These are phyloP conservation scores for Pseudachorutes palmiensis DNA, from an alignment of 1,140 invertebrate genomes.

Conservation along the genomic window DNA sequence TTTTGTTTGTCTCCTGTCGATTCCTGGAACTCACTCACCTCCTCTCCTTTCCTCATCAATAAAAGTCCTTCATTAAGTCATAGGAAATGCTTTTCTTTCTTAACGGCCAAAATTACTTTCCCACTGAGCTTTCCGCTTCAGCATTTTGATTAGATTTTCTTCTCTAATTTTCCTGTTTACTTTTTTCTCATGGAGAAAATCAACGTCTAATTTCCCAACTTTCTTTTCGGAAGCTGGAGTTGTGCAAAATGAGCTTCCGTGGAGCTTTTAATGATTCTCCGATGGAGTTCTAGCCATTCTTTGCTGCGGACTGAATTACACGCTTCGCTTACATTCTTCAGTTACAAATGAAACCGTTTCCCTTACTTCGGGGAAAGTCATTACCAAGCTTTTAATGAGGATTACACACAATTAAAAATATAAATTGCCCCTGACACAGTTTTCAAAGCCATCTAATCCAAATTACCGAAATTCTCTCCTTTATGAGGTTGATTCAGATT, in stretches of 20 bases:
- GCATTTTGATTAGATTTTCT: slow-evolving; percentile 10
- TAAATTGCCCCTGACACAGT: background rate
- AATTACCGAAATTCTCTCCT: too few species aligned
- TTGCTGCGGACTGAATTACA: background rate
- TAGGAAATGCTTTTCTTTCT: background rate
- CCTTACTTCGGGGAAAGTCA: background rate
- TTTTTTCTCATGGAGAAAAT: background rate
- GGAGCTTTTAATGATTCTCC: background rate
- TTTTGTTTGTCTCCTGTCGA: background rate
- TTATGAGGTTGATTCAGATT: too few species aligned
- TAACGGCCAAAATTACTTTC: background rate
- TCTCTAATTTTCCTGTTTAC: slow-evolving; percentile 7
- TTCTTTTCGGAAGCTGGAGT: background rate
- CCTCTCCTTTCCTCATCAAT: slow-evolving; percentile 2
- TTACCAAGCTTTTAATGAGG: background rate
- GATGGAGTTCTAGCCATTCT: background rate
- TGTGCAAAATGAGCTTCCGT: background rate
- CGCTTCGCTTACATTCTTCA: background rate
- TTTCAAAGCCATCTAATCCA: background rate
- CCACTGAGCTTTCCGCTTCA: background rate
- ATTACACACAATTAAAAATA: background rate
- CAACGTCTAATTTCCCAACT: background rate
- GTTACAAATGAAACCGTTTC: background rate
- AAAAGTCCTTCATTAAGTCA: background rate
- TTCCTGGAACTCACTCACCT: background rate